A percentile compares a stretch with the other conserved stretches of the same genome.
phyloP scores from a whole-genome alignment of 2,797 vertebrate species.

The Oreochromis grahami region DNA sequence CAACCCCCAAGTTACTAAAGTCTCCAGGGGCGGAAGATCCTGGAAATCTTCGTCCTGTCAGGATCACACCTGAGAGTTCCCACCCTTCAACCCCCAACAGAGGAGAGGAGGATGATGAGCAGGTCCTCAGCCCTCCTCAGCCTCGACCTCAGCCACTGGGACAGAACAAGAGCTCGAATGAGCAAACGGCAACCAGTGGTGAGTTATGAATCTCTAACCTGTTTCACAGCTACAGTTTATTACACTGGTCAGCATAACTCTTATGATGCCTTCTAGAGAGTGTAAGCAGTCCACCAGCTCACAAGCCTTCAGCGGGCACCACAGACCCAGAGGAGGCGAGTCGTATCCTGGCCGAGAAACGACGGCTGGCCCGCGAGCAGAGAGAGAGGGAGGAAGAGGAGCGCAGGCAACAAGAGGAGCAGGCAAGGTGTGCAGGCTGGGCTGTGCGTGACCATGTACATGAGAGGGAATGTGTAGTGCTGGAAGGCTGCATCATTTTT shows the following conservation, averaged over 20 bases:
- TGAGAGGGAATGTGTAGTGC: background rate
- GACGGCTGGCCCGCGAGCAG: slow-evolving; percentile 90
- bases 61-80: slow-evolving; percentile 64
- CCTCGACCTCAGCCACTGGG: slow-evolving; percentile 65
- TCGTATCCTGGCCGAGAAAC: slow-evolving; percentile 88
- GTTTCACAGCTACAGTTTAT: background rate
- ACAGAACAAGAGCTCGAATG: slow-evolving; percentile 49
- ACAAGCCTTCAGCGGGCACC: slow-evolving; percentile 85
- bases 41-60: slow-evolving; percentile 87
- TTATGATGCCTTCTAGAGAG: slow-evolving; percentile 30
- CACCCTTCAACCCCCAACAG: background rate
- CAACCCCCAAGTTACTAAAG: slow-evolving; percentile 76
- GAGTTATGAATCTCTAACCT: background rate
- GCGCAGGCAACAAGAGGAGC: slow-evolving; percentile 82
- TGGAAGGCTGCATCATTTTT: background rate
- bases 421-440: slow-evolving; percentile 79
- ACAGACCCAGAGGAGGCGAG: slow-evolving; percentile 92
- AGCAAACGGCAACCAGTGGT: slow-evolving; percentile 36
- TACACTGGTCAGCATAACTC: background rate
- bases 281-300: slow-evolving; percentile 46
- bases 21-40: slow-evolving; percentile 77
- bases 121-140: slow-evolving; percentile 48
- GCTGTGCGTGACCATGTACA: background rate
- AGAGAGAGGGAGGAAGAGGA: slow-evolving; percentile 89
- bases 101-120: slow-evolving; percentile 71